These are phyloP conservation scores for Anas platyrhynchos DNA, from an alignment of 2,113 vertebrate genomes.

Conservation along the genomic window DNA sequence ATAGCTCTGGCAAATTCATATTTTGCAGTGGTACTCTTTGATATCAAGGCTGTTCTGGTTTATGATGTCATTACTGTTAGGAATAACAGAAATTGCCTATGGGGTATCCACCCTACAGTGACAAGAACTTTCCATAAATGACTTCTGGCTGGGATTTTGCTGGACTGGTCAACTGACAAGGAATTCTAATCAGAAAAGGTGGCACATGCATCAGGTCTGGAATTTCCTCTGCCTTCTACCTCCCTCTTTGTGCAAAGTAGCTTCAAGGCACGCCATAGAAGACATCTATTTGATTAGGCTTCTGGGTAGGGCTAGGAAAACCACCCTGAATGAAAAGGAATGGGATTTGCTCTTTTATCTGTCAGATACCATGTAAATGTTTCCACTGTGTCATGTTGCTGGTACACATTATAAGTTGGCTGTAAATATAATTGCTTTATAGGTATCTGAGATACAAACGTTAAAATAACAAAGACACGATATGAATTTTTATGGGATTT, in stretches of 20 bases:
- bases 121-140: not conserved
- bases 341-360: slow-evolving; percentile 18
- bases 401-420: not conserved
- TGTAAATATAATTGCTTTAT: not conserved
- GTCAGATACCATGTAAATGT: not conserved
- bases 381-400: not conserved
- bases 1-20: not conserved
- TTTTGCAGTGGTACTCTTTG: slow-evolving; percentile 2
- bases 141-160: slow-evolving; percentile 6
- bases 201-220: slow-evolving; percentile 9
- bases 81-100: not conserved
- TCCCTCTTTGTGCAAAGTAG: not conserved
- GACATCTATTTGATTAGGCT: slow-evolving; percentile 17
- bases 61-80: not conserved
- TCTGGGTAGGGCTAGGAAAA: not conserved
- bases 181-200: slow-evolving; percentile 41
- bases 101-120: not conserved
- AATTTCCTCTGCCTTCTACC: slow-evolving; percentile 18
- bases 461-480: not conserved
- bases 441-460: not conserved
- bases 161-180: not conserved
- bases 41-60: not conserved
- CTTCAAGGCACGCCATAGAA: not conserved
- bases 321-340: not conserved
- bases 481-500: not conserved